Percentiles rank a stretch among this genome's conserved stretches.
Evolutionary conservation across 2,888 invertebrate species (phyloP).

Genomic region (Drosophila barbarae): DNA sequence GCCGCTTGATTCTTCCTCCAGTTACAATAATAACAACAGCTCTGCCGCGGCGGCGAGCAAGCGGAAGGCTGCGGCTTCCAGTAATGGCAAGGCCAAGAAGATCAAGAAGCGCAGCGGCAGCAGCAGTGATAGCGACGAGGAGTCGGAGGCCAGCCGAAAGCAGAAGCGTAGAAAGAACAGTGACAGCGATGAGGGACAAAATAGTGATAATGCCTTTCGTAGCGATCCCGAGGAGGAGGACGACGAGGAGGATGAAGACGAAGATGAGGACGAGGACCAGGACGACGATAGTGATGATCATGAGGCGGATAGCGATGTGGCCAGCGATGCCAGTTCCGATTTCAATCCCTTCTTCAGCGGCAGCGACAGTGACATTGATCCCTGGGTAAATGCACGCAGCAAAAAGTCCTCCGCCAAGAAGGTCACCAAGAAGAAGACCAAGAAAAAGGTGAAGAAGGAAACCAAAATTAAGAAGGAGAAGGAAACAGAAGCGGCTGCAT

Average conservation of each 20-base stretch:
- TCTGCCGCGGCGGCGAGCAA: slow-evolving; percentile 49
- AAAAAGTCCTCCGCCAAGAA: slow-evolving; percentile 80
- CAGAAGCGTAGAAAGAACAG: slow-evolving; percentile 27
- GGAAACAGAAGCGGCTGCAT: background rate
- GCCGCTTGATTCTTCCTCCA: slow-evolving; percentile 21
- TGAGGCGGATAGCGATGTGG: slow-evolving; percentile 79
- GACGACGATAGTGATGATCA: slow-evolving; percentile 77
- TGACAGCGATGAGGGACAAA: slow-evolving; percentile 17
- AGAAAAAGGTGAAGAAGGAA: slow-evolving; percentile 59
- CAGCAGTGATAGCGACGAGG: slow-evolving; percentile 54
- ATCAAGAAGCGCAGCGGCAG: slow-evolving; percentile 81
- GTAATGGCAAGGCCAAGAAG: slow-evolving; percentile 52
- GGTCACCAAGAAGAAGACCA: slow-evolving; percentile 58
- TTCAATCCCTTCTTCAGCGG: slow-evolving; percentile 96
- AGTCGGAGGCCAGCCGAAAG: slow-evolving; percentile 7
- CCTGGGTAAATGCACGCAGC: slow-evolving; percentile 88
- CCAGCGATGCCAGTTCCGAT: slow-evolving; percentile 85
- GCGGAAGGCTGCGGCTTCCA: slow-evolving; percentile 62
- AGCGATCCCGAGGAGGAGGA: slow-evolving; percentile 9
- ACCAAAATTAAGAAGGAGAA: slow-evolving; percentile 44
- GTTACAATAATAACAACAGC: slow-evolving; percentile 19
- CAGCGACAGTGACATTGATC: slow-evolving; percentile 90
- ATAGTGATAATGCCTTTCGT: slow-evolving; percentile 18
- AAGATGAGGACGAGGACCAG: slow-evolving; percentile 70
- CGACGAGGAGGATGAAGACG: slow-evolving; percentile 39